These are phyloP conservation scores for Grus americana DNA, from an alignment of 2,113 vertebrate genomes.

Conservation along the genomic window DNA sequence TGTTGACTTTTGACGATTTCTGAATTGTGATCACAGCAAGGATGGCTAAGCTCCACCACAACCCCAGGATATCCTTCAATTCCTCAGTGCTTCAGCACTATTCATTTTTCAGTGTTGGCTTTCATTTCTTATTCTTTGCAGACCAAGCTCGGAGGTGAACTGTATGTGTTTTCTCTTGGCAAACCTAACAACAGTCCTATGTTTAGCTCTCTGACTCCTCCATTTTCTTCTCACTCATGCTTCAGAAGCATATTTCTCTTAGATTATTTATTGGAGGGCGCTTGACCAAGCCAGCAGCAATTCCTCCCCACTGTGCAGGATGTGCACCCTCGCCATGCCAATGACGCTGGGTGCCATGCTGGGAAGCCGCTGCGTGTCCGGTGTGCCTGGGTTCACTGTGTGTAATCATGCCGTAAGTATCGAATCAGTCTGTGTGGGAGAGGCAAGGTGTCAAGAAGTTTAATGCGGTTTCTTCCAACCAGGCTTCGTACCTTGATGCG, in stretches of 20 bases:
- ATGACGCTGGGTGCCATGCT: fast-evolving
- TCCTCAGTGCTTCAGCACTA: neutral
- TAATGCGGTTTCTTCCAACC: slow-evolving; percentile 81
- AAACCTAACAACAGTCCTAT: neutral
- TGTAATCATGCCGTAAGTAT: slow-evolving; percentile 81
- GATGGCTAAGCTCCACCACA: neutral
- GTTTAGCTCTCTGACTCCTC: neutral
- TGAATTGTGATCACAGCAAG: neutral
- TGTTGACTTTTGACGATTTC: neutral
- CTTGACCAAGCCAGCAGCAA: neutral
- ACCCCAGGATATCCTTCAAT: neutral
- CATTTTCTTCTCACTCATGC: neutral
- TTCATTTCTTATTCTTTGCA: neutral
- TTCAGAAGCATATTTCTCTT: neutral
- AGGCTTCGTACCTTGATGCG: slow-evolving; percentile 83
- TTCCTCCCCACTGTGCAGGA: neutral
- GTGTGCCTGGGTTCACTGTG: slow-evolving; percentile 38
- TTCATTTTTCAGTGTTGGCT: neutral
- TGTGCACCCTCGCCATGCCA: neutral
- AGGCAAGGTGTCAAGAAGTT: slow-evolving; percentile 81
- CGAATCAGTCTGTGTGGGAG: slow-evolving; percentile 85
- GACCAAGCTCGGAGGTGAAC: slow-evolving; percentile 6
- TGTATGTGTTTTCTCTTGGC: neutral
- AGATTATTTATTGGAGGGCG: neutral
- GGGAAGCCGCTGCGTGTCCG: neutral